These are phyloP conservation scores for Poeciliopsis gracilis DNA, from an alignment of 2,797 vertebrate genomes.

Conservation along the genomic window DNA sequence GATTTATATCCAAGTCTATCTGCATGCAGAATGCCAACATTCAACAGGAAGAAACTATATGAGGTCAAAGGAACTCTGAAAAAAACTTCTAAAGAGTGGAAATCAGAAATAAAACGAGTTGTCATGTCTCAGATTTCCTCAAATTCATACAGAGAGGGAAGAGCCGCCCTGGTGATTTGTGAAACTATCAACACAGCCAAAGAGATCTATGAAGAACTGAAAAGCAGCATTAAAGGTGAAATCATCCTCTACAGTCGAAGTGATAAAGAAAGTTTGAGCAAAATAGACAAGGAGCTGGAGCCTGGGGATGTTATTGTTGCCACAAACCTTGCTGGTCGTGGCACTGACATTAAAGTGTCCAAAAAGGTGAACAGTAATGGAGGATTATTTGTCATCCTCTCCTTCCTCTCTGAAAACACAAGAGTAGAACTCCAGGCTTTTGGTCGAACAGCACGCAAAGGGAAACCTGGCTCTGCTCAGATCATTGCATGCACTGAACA, in stretches of 20 bases:
- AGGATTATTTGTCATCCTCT: slow-evolving; percentile 64
- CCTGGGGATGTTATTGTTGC: slow-evolving; percentile 62
- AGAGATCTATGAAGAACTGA: slow-evolving; percentile 31
- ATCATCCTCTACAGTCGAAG: slow-evolving; percentile 35
- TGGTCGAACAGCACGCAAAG: slow-evolving; percentile 46
- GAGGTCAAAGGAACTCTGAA: slow-evolving; percentile 32
- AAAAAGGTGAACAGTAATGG: slow-evolving; percentile 56
- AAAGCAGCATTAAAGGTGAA: slow-evolving; percentile 16
- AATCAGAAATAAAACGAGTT: slow-evolving; percentile 38
- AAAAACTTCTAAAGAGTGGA: slow-evolving; percentile 33
- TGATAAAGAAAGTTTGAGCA: slow-evolving; percentile 29
- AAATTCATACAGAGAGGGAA: slow-evolving; percentile 29
- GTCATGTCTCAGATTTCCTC: slow-evolving; percentile 19
- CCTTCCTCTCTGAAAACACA: slow-evolving; percentile 46
- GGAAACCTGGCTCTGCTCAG: slow-evolving; percentile 47
- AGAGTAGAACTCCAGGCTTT: slow-evolving; percentile 60
- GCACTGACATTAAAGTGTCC: slow-evolving; percentile 65
- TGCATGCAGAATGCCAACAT: slow-evolving; percentile 56
- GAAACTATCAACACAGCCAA: slow-evolving; percentile 45
- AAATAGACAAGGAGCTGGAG: slow-evolving; percentile 24
- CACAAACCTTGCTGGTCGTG: slow-evolving; percentile 53
- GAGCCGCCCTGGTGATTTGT: slow-evolving; percentile 41
- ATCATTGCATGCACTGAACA: slow-evolving; percentile 19
- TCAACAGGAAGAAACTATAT: slow-evolving; percentile 56
- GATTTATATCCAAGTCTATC: slow-evolving; percentile 25